These are phyloP conservation scores for Nothura maculosa DNA, from an alignment of 2,797 vertebrate genomes.

Conservation along the genomic window DNA sequence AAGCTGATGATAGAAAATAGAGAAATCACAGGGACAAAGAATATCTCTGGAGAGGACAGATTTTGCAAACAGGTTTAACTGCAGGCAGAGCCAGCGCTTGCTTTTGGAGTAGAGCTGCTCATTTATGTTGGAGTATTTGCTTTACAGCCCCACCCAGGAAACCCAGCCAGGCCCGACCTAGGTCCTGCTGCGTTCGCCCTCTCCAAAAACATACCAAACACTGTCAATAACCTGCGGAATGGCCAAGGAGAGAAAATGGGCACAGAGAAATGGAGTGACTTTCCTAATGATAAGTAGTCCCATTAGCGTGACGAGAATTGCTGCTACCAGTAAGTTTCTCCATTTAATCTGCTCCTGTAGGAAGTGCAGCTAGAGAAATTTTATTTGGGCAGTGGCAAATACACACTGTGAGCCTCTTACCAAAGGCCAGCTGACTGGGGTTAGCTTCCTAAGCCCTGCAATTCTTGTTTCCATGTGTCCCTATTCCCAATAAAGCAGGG, in stretches of 20 bases:
- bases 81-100: not conserved
- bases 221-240: not conserved
- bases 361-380: not conserved
- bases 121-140: not conserved
- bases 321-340: not conserved
- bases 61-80: not conserved
- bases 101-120: not conserved
- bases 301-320: accelerated
- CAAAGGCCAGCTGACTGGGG: not conserved
- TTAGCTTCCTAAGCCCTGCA: not conserved
- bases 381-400: not conserved
- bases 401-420: not conserved
- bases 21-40: not conserved
- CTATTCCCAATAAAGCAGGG: not conserved
- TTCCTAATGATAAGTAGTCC: not conserved
- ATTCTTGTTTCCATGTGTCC: not conserved
- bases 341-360: not conserved
- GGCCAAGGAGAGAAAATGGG: not conserved
- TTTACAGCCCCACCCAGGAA: not conserved
- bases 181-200: not conserved
- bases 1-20: not conserved
- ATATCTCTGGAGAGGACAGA: too few relatives aligned
- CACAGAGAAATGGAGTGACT: not conserved
- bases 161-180: not conserved
- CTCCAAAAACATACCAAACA: not conserved